Evolutionary conservation across 2,113 vertebrate genomes (phyloP).

Genomic region (Misgurnus mizolepis): DNA sequence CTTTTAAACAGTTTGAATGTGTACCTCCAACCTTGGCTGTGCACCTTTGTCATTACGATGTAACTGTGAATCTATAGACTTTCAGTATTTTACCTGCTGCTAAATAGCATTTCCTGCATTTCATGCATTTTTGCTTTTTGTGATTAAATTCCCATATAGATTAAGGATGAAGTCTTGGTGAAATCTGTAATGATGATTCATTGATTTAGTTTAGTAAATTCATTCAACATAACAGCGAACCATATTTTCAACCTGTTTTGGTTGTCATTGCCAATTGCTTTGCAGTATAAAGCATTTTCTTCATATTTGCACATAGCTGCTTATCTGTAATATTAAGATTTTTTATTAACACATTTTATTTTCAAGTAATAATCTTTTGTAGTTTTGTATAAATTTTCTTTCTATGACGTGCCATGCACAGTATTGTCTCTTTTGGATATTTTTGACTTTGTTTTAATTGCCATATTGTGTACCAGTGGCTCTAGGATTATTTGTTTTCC

Average conservation of each 20-base stretch:
- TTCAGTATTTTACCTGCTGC: slow-evolving; percentile 69
- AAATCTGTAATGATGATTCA: slow-evolving; percentile 6
- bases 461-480: slow-evolving; percentile 55
- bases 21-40: slow-evolving; percentile 51
- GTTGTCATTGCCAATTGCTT: slow-evolving; percentile 4
- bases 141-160: background rate
- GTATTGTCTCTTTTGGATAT: slow-evolving; percentile 65
- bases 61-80: slow-evolving; percentile 71
- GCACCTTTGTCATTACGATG: slow-evolving; percentile 63
- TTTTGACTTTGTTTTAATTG: slow-evolving; percentile 67
- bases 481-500: slow-evolving; percentile 25
- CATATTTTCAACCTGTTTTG: slow-evolving; percentile 3
- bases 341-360: slow-evolving; percentile 53
- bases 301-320: slow-evolving; percentile 14
- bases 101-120: slow-evolving; percentile 60
- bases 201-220: background rate
- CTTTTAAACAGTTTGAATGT: slow-evolving; percentile 24
- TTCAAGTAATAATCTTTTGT: slow-evolving; percentile 46
- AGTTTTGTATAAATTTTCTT: slow-evolving; percentile 64
- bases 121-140: background rate
- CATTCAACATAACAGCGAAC: background rate
- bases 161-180: background rate
- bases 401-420: slow-evolving; percentile 61
- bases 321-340: slow-evolving; percentile 35
- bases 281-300: slow-evolving; percentile 17